Percentiles rank a stretch among this genome's conserved stretches.
Conservation (phyloP, 2,888 invertebrate species). For the Nineta flava region DNA sequence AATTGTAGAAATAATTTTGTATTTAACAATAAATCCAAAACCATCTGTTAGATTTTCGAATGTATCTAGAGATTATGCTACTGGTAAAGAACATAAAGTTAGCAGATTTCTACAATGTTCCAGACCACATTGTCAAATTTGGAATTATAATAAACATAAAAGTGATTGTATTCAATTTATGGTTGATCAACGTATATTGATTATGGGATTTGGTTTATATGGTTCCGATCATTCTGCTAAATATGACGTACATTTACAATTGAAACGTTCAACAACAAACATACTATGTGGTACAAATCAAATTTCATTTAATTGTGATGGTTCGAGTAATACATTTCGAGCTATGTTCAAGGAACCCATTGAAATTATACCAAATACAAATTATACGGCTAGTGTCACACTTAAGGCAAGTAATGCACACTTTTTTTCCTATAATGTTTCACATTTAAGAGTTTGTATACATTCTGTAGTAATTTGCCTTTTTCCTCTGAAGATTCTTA, state of each 20-base stretch:
- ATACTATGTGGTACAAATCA: conserved; percentile 59
- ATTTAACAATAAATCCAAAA: conserved; percentile 60
- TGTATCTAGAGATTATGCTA: conserved; percentile 58
- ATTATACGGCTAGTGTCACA: conserved; percentile 66
- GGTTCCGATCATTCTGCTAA: conserved; percentile 66
- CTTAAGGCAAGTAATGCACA: conserved; percentile 60
- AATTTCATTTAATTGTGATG: conserved; percentile 63
- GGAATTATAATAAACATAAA: too few species aligned
- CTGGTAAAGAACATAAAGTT: conserved; percentile 60
- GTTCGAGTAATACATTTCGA: conserved; percentile 58
- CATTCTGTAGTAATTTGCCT: too few species aligned
- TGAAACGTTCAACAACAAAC: conserved; percentile 58
- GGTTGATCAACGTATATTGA: conserved; percentile 63
- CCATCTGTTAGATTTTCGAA: conserved; percentile 55
- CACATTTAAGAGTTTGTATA: too few species aligned
- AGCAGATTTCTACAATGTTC: conserved; percentile 59
- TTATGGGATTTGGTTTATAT: conserved; percentile 72
- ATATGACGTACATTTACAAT: conserved; percentile 60
- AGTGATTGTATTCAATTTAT: conserved; percentile 68
- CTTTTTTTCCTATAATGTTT: too few species aligned
- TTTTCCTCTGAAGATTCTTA: too few species aligned
- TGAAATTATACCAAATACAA: conserved; percentile 60
- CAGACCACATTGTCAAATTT: conserved; percentile 61
- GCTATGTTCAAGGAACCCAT: conserved; percentile 75
- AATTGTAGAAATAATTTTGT: conserved; percentile 54